Percentiles rank a stretch among this genome's conserved stretches.
Evolutionary conservation across 2,113 vertebrate species (phyloP).

Genomic region (Petaurus breviceps): DNA sequence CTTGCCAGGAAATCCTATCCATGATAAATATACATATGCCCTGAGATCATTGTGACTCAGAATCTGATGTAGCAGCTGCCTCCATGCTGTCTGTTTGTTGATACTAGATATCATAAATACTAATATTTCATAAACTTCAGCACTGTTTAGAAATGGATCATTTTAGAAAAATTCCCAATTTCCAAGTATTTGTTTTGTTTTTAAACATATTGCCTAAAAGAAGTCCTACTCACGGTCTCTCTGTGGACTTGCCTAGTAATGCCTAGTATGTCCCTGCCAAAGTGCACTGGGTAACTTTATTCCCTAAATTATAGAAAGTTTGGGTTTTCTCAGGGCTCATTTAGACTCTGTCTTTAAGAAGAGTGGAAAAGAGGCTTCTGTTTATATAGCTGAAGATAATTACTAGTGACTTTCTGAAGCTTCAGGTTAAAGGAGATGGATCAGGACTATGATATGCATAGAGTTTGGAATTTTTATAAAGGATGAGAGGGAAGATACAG

Average conservation of each 20-base stretch:
- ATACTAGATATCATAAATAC: slow-evolving; percentile 69
- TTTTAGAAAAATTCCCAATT: slow-evolving; percentile 57
- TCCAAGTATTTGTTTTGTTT: slow-evolving; percentile 43
- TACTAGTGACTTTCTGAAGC: not conserved
- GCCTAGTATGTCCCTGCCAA: not conserved
- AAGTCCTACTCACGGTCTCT: not conserved
- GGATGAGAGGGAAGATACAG: not conserved
- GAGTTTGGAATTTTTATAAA: not conserved
- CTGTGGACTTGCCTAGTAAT: not conserved
- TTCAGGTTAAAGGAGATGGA: not conserved
- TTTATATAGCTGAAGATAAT: not conserved
- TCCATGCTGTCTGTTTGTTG: slow-evolving; percentile 68
- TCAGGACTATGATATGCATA: not conserved
- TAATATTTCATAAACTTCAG: slow-evolving; percentile 73
- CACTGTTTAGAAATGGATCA: slow-evolving; percentile 57
- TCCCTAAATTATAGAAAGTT: slow-evolving; percentile 13
- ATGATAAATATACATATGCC: slow-evolving; percentile 70
- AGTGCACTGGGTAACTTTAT: not conserved
- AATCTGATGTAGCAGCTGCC: slow-evolving; percentile 70
- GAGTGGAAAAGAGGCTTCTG: not conserved
- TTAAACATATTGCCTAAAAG: slow-evolving; percentile 16
- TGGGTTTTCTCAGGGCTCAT: not conserved
- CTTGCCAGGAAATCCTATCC: slow-evolving; percentile 71
- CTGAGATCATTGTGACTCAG: slow-evolving; percentile 67
- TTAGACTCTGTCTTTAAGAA: not conserved